Conservation (phyloP, 2,113 vertebrate species). For the Tretioscincus oriximinensis region DNA sequence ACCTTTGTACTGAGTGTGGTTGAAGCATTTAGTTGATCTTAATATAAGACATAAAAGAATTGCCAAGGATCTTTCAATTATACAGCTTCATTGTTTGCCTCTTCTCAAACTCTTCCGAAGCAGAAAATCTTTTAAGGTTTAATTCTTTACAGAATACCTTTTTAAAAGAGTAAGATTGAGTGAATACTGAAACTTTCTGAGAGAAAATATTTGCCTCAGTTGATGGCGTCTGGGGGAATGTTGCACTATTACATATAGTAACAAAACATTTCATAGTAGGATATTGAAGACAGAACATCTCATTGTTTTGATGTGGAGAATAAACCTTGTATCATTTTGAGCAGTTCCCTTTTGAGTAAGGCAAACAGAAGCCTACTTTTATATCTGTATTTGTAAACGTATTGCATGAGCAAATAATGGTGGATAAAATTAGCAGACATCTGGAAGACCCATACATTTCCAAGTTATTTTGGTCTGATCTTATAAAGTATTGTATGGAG, state of each 20-base stretch:
- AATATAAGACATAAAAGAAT: not conserved
- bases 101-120: not conserved
- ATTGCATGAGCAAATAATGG: conserved; percentile 70
- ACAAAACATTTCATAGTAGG: conserved; percentile 39
- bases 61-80: not conserved
- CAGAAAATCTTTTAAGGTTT: not conserved
- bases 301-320: not conserved
- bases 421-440: conserved; percentile 80
- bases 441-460: conserved; percentile 76
- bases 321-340: conserved; percentile 56
- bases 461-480: conserved; percentile 78
- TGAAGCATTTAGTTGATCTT: not conserved
- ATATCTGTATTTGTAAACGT: conserved; percentile 62
- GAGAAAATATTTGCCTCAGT: not conserved
- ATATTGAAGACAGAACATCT: not conserved
- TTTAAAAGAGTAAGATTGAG: not conserved
- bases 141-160: not conserved
- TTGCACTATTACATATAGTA: conserved; percentile 31
- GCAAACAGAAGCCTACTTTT: conserved; percentile 29
- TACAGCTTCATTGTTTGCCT: not conserved
- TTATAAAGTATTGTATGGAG: conserved; percentile 75
- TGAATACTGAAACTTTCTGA: not conserved
- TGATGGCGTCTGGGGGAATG: conserved; percentile 31
- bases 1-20: not conserved
- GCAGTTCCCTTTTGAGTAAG: conserved; percentile 50